Evolutionary conservation across 2,888 invertebrate genomes (phyloP).

Genomic region (Andrena praecox): DNA sequence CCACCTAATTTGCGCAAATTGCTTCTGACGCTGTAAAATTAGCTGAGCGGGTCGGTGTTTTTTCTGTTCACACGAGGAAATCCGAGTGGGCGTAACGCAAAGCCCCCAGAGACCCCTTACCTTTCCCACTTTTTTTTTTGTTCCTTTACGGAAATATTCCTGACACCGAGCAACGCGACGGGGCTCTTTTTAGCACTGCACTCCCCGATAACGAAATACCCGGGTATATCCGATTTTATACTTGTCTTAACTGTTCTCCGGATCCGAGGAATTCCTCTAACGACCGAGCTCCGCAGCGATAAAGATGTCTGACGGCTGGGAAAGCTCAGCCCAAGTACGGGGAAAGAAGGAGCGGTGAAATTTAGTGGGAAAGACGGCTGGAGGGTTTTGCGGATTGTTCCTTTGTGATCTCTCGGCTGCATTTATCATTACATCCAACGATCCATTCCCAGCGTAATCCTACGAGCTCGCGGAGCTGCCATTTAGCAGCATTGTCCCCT

Average conservation of each 20-base stretch:
- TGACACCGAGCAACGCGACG: not conserved
- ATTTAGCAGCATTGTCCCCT: no score
- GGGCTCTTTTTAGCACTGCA: constrained; percentile 6
- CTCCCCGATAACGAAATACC: constrained; percentile 28
- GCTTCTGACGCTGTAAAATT: constrained; percentile 22
- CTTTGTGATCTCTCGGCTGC: constrained; percentile 3
- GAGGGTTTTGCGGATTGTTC: constrained; percentile 26
- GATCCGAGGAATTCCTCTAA: constrained; percentile 19
- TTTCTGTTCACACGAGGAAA: constrained; percentile 11
- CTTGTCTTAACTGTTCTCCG: constrained; percentile 14
- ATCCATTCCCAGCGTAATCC: no score
- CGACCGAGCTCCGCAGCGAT: constrained; percentile 26
- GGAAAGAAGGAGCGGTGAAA: constrained; percentile 21
- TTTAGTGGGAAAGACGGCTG: constrained; percentile 21
- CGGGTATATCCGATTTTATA: constrained; percentile 29
- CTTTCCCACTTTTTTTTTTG: no score
- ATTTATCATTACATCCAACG: no score
- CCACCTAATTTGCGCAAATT: constrained; percentile 31
- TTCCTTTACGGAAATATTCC: constrained; percentile 6
- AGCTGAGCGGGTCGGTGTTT: not conserved
- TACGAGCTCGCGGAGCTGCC: no score
- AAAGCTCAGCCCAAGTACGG: constrained; percentile 19
- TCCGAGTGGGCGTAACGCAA: not conserved
- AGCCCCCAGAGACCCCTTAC: not conserved
- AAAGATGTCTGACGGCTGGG: constrained; percentile 36